A percentile compares a stretch with the other conserved stretches of the same genome.
Conservation (phyloP, 2,797 vertebrate species). For the Myotis daubentonii region DNA sequence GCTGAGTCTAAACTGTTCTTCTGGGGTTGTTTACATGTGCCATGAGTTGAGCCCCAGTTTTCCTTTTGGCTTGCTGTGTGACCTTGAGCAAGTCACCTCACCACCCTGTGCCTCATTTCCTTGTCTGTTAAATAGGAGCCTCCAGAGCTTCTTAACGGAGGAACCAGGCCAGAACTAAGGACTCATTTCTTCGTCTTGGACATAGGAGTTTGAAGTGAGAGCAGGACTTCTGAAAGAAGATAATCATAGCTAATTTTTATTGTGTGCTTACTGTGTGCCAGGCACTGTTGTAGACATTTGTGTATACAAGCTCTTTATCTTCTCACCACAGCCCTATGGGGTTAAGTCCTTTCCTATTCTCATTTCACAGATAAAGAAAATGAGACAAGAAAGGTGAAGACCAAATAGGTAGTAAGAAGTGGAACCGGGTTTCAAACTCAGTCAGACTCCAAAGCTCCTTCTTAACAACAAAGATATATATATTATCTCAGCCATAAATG, state of each 20-base stretch:
- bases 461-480: not conserved
- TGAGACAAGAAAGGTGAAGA: not conserved
- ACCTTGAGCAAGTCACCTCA: not conserved
- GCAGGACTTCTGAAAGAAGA: not conserved
- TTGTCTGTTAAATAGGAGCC: conserved; percentile 10
- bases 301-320: not conserved
- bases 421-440: not conserved
- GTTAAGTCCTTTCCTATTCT: not conserved
- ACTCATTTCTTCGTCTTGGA: not conserved
- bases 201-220: not conserved
- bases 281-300: not conserved
- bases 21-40: not conserved
- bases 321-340: not conserved
- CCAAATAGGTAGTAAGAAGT: not conserved
- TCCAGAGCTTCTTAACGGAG: not conserved
- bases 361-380: not conserved
- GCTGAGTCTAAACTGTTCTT: not conserved
- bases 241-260: not conserved
- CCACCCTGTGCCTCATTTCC: not conserved
- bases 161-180: not conserved
- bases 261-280: too few relatives aligned
- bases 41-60: not conserved
- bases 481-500: not conserved
- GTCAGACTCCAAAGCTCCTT: not conserved
- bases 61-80: not conserved